Conservation (phyloP, 2,113 vertebrate genomes). For the Arenaria interpres region DNA sequence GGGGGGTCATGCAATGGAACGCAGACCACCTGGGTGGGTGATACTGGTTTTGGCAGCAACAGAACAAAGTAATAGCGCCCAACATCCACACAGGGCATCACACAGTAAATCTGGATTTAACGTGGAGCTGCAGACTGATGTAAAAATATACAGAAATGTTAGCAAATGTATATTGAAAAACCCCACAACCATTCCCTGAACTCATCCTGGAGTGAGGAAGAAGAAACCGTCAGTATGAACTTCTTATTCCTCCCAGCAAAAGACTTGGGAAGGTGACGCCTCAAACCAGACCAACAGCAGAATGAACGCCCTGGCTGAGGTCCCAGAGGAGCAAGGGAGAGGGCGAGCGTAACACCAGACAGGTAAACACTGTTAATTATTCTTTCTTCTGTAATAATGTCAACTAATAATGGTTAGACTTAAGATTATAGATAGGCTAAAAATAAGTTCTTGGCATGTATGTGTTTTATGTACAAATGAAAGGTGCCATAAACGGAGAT, state of each 20-base stretch:
- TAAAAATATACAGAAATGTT: not conserved
- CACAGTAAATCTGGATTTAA: not conserved
- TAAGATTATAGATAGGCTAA: not conserved
- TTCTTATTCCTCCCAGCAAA: not conserved
- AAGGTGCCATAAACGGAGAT: not conserved
- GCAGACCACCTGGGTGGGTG: not conserved
- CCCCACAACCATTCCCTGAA: not conserved
- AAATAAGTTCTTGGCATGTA: not conserved
- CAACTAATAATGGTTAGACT: not conserved
- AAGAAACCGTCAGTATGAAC: not conserved
- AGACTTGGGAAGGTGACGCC: not conserved
- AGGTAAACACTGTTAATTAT: not conserved
- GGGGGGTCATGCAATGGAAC: not conserved
- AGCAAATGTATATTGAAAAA: rapidly evolving
- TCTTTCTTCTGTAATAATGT: not conserved
- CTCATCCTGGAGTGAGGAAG: not conserved
- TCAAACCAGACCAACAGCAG: not conserved
- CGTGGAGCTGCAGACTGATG: not conserved
- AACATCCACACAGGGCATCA: rapidly evolving
- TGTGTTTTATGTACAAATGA: not conserved
- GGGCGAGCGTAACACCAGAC: rapidly evolving
- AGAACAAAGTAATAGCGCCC: not conserved
- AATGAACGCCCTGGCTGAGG: not conserved
- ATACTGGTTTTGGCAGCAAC: not conserved
- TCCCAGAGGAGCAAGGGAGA: not conserved